A percentile compares a stretch with the other conserved stretches of the same genome.
Conservation (phyloP, 2,888 invertebrate species). For the Ochlodes sylvanus region DNA sequence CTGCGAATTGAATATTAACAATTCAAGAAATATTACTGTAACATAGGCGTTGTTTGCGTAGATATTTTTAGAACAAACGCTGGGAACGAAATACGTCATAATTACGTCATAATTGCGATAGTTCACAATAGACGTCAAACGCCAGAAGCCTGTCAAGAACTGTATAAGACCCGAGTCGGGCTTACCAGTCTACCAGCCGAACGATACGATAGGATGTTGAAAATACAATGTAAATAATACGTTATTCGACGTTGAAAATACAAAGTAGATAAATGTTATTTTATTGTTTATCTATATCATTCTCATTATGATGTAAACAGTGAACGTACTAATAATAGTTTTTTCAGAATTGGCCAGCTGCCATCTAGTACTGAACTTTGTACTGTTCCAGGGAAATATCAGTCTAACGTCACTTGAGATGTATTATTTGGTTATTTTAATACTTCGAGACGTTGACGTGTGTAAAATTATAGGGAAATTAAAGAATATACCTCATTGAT, state of each 20-base stretch:
- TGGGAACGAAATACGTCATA: neutral
- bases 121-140: neutral
- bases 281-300: constrained; percentile 5
- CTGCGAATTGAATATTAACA: too few relatives aligned
- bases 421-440: constrained; percentile 71
- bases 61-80: neutral
- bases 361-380: constrained; percentile 79
- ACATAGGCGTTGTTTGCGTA: too few relatives aligned
- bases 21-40: too few relatives aligned
- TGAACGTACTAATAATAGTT: constrained; percentile 38
- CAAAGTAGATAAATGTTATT: neutral
- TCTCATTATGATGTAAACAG: constrained; percentile 32
- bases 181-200: too few relatives aligned
- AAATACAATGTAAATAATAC: neutral
- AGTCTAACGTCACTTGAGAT: constrained; percentile 66
- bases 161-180: neutral
- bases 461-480: neutral
- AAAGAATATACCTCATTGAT: too few relatives aligned
- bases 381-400: constrained; percentile 76
- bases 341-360: constrained; percentile 65
- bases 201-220: neutral
- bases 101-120: neutral
- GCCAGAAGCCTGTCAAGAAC: neutral
- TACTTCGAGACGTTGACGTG: constrained; percentile 55
- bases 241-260: neutral